A percentile compares a stretch with the other conserved stretches of the same genome.
These are phyloP conservation scores for Euplexia lucipara DNA, from an alignment of 2,888 invertebrate species.

Conservation along the genomic window DNA sequence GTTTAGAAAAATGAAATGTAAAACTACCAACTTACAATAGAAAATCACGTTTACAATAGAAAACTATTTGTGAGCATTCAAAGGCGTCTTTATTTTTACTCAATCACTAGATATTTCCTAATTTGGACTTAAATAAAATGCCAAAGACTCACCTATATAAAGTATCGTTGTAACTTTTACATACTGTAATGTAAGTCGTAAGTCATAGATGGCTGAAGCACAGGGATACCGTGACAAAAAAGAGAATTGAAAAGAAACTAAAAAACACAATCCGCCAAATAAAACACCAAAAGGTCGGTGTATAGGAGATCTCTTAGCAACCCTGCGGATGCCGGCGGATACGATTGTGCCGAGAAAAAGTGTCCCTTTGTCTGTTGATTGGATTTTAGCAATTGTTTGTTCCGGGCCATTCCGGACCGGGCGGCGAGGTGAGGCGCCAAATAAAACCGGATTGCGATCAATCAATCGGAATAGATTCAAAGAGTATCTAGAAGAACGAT, in stretches of 20 bases:
- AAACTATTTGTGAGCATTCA: too few species aligned
- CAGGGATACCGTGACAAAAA: too few species aligned
- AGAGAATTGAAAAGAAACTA: not conserved
- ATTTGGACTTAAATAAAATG: not conserved
- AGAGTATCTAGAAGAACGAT: constrained; percentile 19
- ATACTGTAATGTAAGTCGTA: too few species aligned
- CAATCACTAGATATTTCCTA: not conserved
- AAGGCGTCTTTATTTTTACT: not conserved
- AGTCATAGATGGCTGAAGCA: too few species aligned
- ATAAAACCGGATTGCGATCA: constrained; percentile 54
- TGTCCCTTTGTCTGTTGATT: constrained; percentile 66
- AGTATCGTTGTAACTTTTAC: too few species aligned
- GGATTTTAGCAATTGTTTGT: constrained; percentile 66
- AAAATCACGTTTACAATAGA: not conserved
- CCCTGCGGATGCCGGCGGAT: constrained; percentile 44
- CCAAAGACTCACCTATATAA: too few species aligned
- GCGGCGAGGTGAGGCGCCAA: constrained; percentile 52
- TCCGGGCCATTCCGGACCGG: constrained; percentile 26
- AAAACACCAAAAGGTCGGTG: constrained; percentile 18
- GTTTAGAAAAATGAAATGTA: not conserved
- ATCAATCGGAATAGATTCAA: constrained; percentile 43
- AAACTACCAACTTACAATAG: not conserved
- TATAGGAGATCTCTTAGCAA: constrained; percentile 36
- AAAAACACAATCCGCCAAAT: constrained; percentile 12
- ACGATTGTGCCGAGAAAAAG: constrained; percentile 60